These are phyloP conservation scores for Choloepus didactylus DNA, from an alignment of 2,797 vertebrate genomes.

Conservation along the genomic window DNA sequence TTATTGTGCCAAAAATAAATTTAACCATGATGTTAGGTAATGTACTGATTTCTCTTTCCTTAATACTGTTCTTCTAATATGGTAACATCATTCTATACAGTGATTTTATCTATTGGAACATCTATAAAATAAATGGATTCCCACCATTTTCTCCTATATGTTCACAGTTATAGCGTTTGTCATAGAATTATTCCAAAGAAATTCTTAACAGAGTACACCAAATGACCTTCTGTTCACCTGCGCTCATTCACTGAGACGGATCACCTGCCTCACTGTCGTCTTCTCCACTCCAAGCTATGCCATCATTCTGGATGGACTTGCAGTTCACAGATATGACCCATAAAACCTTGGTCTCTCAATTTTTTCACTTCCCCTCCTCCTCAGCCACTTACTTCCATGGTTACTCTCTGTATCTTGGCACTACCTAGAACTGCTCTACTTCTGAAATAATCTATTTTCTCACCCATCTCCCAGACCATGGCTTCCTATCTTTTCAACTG, in stretches of 20 bases:
- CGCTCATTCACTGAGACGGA: too few species aligned
- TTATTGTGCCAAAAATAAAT: not conserved
- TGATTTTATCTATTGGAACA: not conserved
- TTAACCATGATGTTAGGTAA: not conserved
- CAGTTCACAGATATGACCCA: not conserved
- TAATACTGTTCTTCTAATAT: not conserved
- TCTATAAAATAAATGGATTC: fast-evolving
- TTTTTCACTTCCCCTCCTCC: not conserved
- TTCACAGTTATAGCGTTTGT: too few species aligned
- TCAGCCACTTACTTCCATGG: not conserved
- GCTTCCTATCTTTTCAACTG: not conserved
- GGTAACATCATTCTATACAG: not conserved
- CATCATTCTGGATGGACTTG: not conserved
- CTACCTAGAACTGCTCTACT: not conserved
- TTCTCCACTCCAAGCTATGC: not conserved
- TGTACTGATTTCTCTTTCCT: not conserved
- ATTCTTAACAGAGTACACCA: fast-evolving
- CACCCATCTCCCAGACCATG: too few species aligned
- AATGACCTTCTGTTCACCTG: not conserved
- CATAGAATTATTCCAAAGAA: not conserved
- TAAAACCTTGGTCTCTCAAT: not conserved
- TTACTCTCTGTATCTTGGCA: not conserved
- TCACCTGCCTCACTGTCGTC: not conserved
- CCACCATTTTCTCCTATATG: not conserved
- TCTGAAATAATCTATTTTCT: not conserved